Evolutionary conservation across 2,888 invertebrate species (phyloP), one percentile per base, ranked within the genome.

Genomic region (Drosophila birchii): DNA sequence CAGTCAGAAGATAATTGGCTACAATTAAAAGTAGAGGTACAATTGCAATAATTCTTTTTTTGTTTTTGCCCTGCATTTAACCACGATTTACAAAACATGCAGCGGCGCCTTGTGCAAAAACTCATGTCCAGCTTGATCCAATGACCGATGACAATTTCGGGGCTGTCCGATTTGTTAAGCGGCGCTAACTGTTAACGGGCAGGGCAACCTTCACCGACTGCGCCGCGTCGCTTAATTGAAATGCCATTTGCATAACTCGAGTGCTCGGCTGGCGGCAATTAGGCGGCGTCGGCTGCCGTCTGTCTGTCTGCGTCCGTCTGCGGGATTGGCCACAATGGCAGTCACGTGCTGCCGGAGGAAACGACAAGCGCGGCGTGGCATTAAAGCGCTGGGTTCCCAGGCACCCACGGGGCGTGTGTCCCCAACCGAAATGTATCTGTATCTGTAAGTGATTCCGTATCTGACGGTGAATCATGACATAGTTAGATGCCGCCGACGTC

Each of bases 181-280:
- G 76, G 78, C 74, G 78, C 79, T 86, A 86, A 84, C 77, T 72
- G 79, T 78, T 85, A 79, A 85, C 79, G 76, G 79, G 60, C 79
- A 73, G 78, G 58, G 63, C 84, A 81, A 87, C 84, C 87, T 87
- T 85, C 56, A 75, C 68, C 76, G 75, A 75, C 64, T 55, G 61
- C 63, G 74, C 66, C 71, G 57, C 79, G 74, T 72, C 75, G 57
- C 82, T 87, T 86, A 87, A 87, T 85, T 85, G 88, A 85, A 86
- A 78, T 81, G 75, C 88, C 83, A 87, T 85, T 85, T 85, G 86
- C 88, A 85, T 78, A 79, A 83, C 77, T 63, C 67, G 32, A 53
- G 38, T 39, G 32, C 63, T 54, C 34, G 41, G 14, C 11, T 36
- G 26, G 53, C 20, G 55, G 67, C 59, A 54, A 61, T 53, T 54